Base-by-base conservation (phyloP, 1,140 invertebrate species). In the Procambarus clarkii region DNA sequence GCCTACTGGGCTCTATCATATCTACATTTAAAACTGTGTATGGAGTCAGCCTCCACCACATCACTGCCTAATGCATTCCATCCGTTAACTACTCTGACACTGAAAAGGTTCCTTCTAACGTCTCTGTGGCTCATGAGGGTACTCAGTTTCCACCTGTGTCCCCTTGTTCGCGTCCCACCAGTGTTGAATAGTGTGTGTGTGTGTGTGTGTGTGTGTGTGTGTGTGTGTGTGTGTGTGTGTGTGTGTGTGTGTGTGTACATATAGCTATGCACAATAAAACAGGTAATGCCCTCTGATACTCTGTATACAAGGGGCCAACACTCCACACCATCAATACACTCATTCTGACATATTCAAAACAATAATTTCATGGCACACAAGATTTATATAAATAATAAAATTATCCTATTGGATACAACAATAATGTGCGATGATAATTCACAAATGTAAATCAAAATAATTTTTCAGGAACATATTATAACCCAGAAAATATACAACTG, bases 321-420 rank as follows among this genome's bases (percentile, higher is more conserved):
- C 58, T 64, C 13, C 81, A 83, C 69, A 83, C 60, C 69, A 69
- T 45, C 69, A 83, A n/a, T 45, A 69, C 81, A 83, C 5, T 34
- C 69, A 34, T 34, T 74, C 69, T 74, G 3, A 34, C 81, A 83
- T 64, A 69, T 45, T 69, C 81, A 45, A 82, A 82, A 74, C 87
- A 82, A 60, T 46, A 34, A 50, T 8, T 58, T 81, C 87, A 89
- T 89, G 87, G 87, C 87, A 89, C 87, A 76, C 87, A 82, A 45
- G 46, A 82, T 76, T 89, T 82, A 50, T 64, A 89, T 89, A 89
- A 89, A 89, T 89, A 89, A 89, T 89, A 88, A 88, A 82, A 54
- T 81, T 58, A 81, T 81, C 69, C 69, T 83, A 89, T 50, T 82
- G 87, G 87, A 89, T 89, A 89, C 87, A 89, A 89, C 87, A 89